These are phyloP conservation scores for Drosophila sulfurigaster DNA, from an alignment of 1,140 invertebrate genomes.

Conservation along the genomic window DNA sequence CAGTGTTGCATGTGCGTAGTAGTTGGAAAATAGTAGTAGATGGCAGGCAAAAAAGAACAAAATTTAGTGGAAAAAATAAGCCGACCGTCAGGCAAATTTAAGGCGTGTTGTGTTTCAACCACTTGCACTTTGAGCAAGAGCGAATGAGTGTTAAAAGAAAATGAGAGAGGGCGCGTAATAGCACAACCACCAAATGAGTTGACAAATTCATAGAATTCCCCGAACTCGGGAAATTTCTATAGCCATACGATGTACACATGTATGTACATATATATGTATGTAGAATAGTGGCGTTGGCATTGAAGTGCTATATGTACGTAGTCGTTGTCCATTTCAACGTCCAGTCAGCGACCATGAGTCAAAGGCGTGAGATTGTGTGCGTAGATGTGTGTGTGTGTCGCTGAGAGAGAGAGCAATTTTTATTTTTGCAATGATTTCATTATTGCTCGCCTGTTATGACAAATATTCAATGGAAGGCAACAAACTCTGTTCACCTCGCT, in stretches of 20 bases:
- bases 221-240: conserved; percentile 18
- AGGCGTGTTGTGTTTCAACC: conserved; percentile 47
- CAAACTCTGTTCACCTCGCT: conserved; percentile 33
- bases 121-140: conserved; percentile 39
- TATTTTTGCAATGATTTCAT: conserved; percentile 49
- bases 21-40: conserved; percentile 58
- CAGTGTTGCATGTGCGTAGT: conserved; percentile 64
- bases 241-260: neutral
- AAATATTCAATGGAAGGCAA: conserved; percentile 7
- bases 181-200: conserved; percentile 28
- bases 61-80: conserved; percentile 17
- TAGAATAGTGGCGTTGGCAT: conserved; percentile 48
- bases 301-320: conserved; percentile 39
- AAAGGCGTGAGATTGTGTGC: conserved; percentile 16
- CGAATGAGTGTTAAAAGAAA: conserved; percentile 3
- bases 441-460: conserved; percentile 3
- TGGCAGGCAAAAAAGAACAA: conserved; percentile 22
- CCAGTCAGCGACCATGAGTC: conserved; percentile 59
- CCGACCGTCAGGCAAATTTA: conserved; percentile 43
- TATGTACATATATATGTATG: conserved; percentile 13
- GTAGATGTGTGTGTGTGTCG: conserved; percentile 5
- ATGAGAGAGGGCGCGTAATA: conserved; percentile 5
- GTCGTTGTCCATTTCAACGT: conserved; percentile 51
- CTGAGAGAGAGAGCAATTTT: conserved; percentile 8
- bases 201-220: conserved; percentile 18